Evolutionary conservation across 2,797 vertebrate species (phyloP).

Genomic region (Pangasius sanitwongsei): DNA sequence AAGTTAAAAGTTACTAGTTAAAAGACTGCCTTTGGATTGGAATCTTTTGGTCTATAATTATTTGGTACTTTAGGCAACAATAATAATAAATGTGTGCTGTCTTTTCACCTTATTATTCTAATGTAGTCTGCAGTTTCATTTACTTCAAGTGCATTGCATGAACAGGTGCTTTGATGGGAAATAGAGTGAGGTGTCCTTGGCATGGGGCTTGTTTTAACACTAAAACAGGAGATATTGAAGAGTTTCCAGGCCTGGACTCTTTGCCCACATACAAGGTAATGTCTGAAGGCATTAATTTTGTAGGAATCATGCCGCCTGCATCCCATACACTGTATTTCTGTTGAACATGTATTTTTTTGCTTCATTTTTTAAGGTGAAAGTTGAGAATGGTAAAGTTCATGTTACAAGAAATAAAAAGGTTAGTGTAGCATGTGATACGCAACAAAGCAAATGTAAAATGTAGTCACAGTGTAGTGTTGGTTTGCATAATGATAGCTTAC

Average conservation of each 20-base stretch:
- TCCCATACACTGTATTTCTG: not conserved
- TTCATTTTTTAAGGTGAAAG: conserved; percentile 73
- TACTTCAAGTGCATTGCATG: not conserved
- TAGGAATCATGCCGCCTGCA: not conserved
- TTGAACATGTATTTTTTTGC: not conserved
- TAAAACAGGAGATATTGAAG: conserved; percentile 87
- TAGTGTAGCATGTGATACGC: conserved; percentile 40
- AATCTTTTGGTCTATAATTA: not conserved
- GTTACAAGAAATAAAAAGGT: conserved; percentile 80
- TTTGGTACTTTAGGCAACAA: not conserved
- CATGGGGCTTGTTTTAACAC: conserved; percentile 88
- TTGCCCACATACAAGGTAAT: conserved; percentile 81
- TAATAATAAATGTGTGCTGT: not conserved
- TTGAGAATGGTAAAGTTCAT: conserved; percentile 79
- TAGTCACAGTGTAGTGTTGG: not conserved
- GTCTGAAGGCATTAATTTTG: not conserved
- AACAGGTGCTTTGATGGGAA: conserved; percentile 77
- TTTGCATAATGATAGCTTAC: not conserved
- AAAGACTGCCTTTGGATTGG: not conserved
- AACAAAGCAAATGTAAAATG: not conserved
- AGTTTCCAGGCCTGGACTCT: conserved; percentile 84
- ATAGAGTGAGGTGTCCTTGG: conserved; percentile 85
- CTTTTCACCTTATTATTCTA: not conserved
- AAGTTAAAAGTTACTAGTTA: not conserved
- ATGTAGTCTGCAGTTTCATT: not conserved